Evolutionary conservation across 2,113 vertebrate species (phyloP), one percentile per base, ranked within the genome.

Genomic region (Microcebus tavaratra): DNA sequence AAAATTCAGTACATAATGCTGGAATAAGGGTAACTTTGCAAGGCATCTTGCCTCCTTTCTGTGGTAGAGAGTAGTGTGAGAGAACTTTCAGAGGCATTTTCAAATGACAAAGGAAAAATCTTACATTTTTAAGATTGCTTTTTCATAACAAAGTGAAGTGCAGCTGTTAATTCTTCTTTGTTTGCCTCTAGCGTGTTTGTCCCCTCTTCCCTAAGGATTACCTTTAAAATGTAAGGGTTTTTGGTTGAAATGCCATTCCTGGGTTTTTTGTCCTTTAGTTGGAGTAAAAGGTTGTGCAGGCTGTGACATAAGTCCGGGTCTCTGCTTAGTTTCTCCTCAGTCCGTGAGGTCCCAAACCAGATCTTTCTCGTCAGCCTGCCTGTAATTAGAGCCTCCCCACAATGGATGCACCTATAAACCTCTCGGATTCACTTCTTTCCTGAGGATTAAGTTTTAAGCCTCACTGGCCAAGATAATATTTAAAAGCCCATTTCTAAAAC

Each of bases 201-300:
- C 23, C 8, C 29, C 29, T 88, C 85, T 90, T 73, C 34, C 50
- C 2, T 57, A 29, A 79, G 29, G 48, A 45, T 70, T 48, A 55
- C 85, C 97, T 90, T 96, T 85, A 57, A 84, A 83, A 94, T 88
- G 45, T 25, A 61, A 57, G 48, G n/a, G 11, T 9, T 91, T 84
- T 68, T 39, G 85, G 34, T 63, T 76, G 61, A 85, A 91, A 63
- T 85, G 83, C 61, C 21, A 57, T 55, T 48, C 61, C 39, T 88
- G 72, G 83, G 36, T 36, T 61, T 93, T 88, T 93, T 63, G 42
- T n/a, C 48, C 18, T 42, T 94, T 36, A 29, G 39, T 76, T 72
- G 72, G 42, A 36, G 5, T 36, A 31, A 83, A 50, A 57, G 87
- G 36, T 57, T 61, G 15, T 81, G 21, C 78, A 84, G 53, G 25